Evolutionary conservation across 2,888 invertebrate species (phyloP), one percentile per base, ranked within the genome.

Genomic region (Cotesia congregata): DNA sequence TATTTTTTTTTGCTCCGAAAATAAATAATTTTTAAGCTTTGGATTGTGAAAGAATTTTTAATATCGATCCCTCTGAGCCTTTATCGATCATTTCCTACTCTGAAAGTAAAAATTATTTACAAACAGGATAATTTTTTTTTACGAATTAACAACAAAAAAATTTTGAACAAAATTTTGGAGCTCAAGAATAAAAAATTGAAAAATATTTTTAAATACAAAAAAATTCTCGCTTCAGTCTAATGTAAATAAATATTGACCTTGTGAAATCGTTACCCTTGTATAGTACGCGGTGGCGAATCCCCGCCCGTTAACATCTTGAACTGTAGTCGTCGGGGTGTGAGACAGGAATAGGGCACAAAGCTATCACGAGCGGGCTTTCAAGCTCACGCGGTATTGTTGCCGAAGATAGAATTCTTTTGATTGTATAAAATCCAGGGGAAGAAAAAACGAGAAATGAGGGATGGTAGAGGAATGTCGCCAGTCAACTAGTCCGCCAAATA

Each of bases 321-420:
- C 12, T 12, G 50, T 7, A 50, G 50, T 50, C 50, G 7, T 7
- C 12, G 12, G 50, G 9, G 50, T 81, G 79, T 74, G 82, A 82
- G 84, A 84, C 83, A 83, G 81, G 78, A 77, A 75, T 80, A 75
- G 77, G 79, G 82, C 77, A 83, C 82, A 83, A 85, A 86, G 84
- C 83, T 84, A 85, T 85, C 81, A 80, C 79, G 75, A 76, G 75
- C 78, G 80, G 38, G 65, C 30, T 65, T 50, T 50, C 50, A 50
- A 50, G 50, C 50, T 50, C 80, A 67, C 78, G 81, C 81, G 82
- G 82, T 83, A 86, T 85, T 85, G 85, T 85, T 81, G 84, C 78
- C 82, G 79, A 85, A 85, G 85, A 86, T 84, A 84, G 83, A 83
- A 85, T 86, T 84, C 83, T 84, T 85, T 85, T 84, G 85, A 86